A percentile compares a stretch with the other conserved stretches of the same genome.
These are phyloP conservation scores for Sigmodon hispidus DNA, from an alignment of 2,113 vertebrate species.

Conservation along the genomic window DNA sequence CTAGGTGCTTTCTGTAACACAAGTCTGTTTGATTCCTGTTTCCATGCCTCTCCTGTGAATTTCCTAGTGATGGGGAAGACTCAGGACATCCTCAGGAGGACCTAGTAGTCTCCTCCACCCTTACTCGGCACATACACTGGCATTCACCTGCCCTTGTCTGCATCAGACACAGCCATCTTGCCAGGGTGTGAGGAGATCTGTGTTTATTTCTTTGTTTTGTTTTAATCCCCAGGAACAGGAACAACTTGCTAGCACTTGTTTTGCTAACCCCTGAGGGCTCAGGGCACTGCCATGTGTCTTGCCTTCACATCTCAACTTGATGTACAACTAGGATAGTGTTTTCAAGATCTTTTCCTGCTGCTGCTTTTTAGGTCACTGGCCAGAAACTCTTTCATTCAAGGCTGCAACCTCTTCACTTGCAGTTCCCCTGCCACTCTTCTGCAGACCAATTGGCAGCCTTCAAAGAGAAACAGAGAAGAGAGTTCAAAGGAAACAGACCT, in stretches of 20 bases:
- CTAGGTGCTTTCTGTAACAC: background rate
- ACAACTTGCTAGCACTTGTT: background rate
- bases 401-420: background rate
- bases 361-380: slow-evolving; percentile 49
- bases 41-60: background rate
- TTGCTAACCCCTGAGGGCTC: background rate
- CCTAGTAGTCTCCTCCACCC: background rate
- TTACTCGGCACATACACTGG: background rate
- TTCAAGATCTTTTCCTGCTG: slow-evolving; percentile 58
- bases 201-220: background rate
- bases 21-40: background rate
- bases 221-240: background rate
- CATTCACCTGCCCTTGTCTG: background rate
- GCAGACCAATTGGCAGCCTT: slow-evolving; percentile 30
- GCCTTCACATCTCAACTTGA: background rate
- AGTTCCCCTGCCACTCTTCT: background rate
- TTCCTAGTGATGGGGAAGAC: background rate
- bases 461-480: too few species aligned
- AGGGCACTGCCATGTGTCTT: slow-evolving; percentile 13
- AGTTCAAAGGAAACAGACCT: slow-evolving; percentile 21
- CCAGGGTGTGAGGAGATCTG: background rate
- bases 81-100: slow-evolving; percentile 11
- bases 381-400: slow-evolving; percentile 36
- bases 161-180: background rate
- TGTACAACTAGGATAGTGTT: background rate